Evolutionary conservation across 2,797 vertebrate species (phyloP), one percentile per base, ranked within the genome.

Genomic region (Tangara arthus): DNA sequence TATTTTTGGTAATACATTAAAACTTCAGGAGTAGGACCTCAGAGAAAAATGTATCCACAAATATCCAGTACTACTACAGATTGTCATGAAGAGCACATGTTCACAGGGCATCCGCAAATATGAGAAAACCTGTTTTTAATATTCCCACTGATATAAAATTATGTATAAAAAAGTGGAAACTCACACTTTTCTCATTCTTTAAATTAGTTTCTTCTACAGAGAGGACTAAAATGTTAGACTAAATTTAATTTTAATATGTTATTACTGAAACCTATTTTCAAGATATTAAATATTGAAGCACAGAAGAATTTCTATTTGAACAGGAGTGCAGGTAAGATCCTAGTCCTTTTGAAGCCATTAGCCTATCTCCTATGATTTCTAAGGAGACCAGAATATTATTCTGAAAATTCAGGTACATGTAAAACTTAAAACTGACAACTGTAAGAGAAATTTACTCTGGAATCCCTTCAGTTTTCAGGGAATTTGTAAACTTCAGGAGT

Each of bases 1-100:
- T 71, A n/a, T 69, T 65, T 89, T 82, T 63, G 16, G 21, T 65
- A 94, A 83, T 78, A 50, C 11, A 83, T 86, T 81, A 94, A 96
- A 94, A 88, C 76, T 93, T 94, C 2, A 12, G 30, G 46, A 82
- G 9, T 6, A 82, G 28, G 10, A 41, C 7, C 20, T 57, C 57
- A 56, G 30, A 78, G 24, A 53, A 73, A 77, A 61, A 63, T 15
- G 2, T 34, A 83, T 16, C 37, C 41, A 47, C n/a, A 63, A 52
- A 79, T 82, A 79, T 35, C 17, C 8, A 0, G 41, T 41, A 11
- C 11, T 53, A 2, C 27, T n/a, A 4, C 1, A 83, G n/a, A 42
- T 10, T 35, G 11, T 26, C 47, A n/a, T 1, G 0, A 59, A 72
- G 63, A 76, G 5, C 42, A 59, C 9, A 12, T 14, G 28, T 9